Base-by-base conservation (phyloP, 2,797 vertebrate genomes). In the Echeneis naucrates region DNA sequence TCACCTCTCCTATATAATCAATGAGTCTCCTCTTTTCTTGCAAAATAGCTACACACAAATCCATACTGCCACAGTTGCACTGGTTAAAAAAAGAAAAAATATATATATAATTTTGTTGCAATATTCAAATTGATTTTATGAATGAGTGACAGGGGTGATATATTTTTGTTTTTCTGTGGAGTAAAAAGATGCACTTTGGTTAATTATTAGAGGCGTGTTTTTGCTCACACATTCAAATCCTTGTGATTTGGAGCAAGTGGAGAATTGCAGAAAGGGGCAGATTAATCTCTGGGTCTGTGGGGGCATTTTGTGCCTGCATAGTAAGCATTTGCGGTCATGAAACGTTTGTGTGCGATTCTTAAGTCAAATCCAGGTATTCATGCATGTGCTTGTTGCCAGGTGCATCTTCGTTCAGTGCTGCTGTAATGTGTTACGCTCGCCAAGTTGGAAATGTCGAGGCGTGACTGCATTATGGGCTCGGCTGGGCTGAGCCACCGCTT, bases 391-490 rank as follows among this genome's bases (percentile, higher is more conserved):
- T 57, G 63, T 77, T 63, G 53, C 48, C 30, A 26, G 27, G 8
- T 54, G 38, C 33, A 42, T 63, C 42, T 21, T 42, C 21, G 37
- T 17, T 24, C 6, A 50, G 37, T 33, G 16, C 33, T 27, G 71
- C 50, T 35, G 45, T 51, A 47, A 52, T 42, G 54, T 75, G 84
- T 60, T 10, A 27, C 59, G 45, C 78, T 42, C 33, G 62, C 68
- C 55, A 66, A 83, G 68, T 75, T 82, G 83, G 77, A 57, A 81
- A 75, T 55, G 61, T 71, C 59, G 72, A 77, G 71, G 80, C 84
- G 70, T 66, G 73, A 88, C 70, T 21, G 56, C 73, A 61, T 87
- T 71, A 77, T 70, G 14, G 38, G 76, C 72, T 80, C 14, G 59
- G 56, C 78, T 69, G 59, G 76, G 78, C 83, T 73, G 62, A 88